Percentiles rank a stretch among this genome's conserved stretches.
Conservation (phyloP, 2,113 vertebrate genomes). For the Synchiropus splendidus region DNA sequence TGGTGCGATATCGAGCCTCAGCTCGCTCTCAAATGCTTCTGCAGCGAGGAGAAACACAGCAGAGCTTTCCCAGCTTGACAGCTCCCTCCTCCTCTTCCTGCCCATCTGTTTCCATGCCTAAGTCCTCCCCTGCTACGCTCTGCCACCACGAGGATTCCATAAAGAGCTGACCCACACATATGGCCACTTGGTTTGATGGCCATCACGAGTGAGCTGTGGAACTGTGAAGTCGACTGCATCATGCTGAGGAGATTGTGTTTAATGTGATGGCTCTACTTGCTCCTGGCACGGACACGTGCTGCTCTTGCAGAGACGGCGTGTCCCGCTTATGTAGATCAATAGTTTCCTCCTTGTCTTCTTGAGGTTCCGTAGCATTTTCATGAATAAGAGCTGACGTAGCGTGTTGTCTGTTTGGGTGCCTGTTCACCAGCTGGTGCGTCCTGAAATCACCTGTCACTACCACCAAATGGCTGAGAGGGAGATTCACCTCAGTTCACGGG, state of each 20-base stretch:
- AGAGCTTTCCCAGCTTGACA: slow-evolving; percentile 48
- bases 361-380: background rate
- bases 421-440: too few species aligned
- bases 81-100: slow-evolving; percentile 47
- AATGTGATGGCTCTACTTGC: slow-evolving; percentile 8
- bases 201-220: slow-evolving; percentile 25
- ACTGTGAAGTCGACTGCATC: slow-evolving; percentile 17
- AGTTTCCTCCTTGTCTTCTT: background rate
- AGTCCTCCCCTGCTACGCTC: slow-evolving; percentile 44
- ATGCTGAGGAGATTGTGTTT: slow-evolving; percentile 16
- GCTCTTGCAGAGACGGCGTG: slow-evolving; percentile 1
- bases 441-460: too few species aligned
- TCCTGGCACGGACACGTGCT: slow-evolving; percentile 2
- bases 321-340: slow-evolving; percentile 1
- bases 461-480: too few species aligned
- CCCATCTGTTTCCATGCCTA: slow-evolving; percentile 54
- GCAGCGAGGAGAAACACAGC: slow-evolving; percentile 42
- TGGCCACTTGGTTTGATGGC: slow-evolving; percentile 41
- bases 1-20: slow-evolving; percentile 34
- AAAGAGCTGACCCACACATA: slow-evolving; percentile 54
- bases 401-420: too few species aligned
- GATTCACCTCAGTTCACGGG: too few species aligned
- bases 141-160: slow-evolving; percentile 38
- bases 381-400: too few species aligned
- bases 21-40: slow-evolving; percentile 5